Evolutionary conservation across 2,797 vertebrate genomes (phyloP), one percentile per base, ranked within the genome.

Genomic region (Sebastes itinus): DNA sequence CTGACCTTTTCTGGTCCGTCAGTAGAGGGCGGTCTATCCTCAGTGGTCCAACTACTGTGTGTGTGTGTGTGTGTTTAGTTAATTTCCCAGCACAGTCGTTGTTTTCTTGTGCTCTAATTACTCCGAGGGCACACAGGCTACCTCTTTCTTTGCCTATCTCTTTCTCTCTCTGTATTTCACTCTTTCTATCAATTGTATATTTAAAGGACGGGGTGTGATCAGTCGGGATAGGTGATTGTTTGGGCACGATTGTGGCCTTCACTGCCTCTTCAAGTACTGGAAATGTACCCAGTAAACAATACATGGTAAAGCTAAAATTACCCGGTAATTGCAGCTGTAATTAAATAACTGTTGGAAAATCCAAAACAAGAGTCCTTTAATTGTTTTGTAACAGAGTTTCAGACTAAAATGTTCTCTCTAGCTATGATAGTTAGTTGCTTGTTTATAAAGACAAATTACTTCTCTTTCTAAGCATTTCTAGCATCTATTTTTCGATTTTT

Each of bases 11-110:
- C 77, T 71, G 67, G 78, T 83, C 69, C 2, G 87, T 93, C 97
- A 92, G 96, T 97, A 98, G 97, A 98, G 97, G 97, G 97, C 96
- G 97, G 93, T 94, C 94, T 90, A 70, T 92, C 90, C 95, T 94
- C 93, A 96, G 94, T 87, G 93, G 95, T 93, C 81, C 87, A 89
- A 86, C 87, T 87, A 83, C 84, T 28, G 78, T 64, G 64, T 63
- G 68, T 77, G 46, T 83, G 83, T 84, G 75, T 89, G 88, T 90
- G 87, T 92, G 80, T 92, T 94, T 92, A 88, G 91, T 93, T 94
- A 84, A 94, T 95, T 94, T 92, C 87, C 90, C 86, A 88, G 80
- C 69, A 78, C 83, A 86, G 70, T 82, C 77, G 85, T 85, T 87
- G 61, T 93, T 85, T 4, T 94, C 87, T 88, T 92, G 94, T 94